Evolutionary conservation across 2,888 invertebrate species (phyloP).

Genomic region (Oasisia sp.): DNA sequence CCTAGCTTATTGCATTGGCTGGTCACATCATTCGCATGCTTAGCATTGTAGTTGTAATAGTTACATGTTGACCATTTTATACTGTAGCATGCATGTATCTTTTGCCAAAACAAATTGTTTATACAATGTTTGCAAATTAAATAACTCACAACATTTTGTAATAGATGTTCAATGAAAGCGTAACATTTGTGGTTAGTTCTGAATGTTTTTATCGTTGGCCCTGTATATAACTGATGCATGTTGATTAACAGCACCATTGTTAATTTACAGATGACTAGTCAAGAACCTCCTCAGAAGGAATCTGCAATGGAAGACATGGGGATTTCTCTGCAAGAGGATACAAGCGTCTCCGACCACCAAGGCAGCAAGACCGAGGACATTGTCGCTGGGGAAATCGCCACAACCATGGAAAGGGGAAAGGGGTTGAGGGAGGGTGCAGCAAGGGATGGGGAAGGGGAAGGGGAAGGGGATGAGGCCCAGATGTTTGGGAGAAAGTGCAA

Average conservation of each 20-base stretch:
- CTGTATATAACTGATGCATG: background rate
- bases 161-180: background rate
- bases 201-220: background rate
- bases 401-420: background rate
- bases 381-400: background rate
- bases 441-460: background rate
- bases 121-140: background rate
- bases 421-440: background rate
- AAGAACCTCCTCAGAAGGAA: background rate
- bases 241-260: background rate
- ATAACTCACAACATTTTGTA: background rate
- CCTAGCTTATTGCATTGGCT: background rate
- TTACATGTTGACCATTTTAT: background rate
- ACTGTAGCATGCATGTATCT: background rate
- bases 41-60: background rate
- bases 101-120: too few species aligned
- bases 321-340: background rate
- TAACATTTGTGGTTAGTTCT: background rate
- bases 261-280: background rate
- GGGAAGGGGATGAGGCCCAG: background rate
- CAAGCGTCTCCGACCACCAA: background rate
- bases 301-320: background rate
- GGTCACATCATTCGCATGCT: background rate
- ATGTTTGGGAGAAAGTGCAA: conserved; percentile 9
- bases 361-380: background rate